Evolutionary conservation across 2,888 invertebrate species (phyloP).

Genomic region (Neocrepidodera transversa): DNA sequence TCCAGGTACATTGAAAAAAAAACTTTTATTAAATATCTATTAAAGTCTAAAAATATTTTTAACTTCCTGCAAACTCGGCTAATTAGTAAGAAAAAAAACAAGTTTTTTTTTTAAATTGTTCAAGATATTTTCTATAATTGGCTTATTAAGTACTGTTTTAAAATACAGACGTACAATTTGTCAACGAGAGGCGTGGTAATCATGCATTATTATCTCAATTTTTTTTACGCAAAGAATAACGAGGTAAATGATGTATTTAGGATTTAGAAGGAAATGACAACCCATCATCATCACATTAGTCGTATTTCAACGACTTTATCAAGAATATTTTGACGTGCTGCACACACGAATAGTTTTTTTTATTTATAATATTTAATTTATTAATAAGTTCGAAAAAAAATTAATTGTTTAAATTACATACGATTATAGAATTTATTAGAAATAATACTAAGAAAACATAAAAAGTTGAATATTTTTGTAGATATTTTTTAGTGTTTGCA

Average conservation of each 20-base stretch:
- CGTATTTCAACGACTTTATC: slow-evolving; percentile 15
- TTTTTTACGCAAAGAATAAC: slow-evolving; percentile 14
- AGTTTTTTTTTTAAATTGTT: no score
- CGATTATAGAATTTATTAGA: no score
- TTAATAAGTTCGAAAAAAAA: no score
- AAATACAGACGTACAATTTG: slow-evolving; percentile 19
- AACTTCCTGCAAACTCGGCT: no score
- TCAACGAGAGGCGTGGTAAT: slow-evolving; percentile 17
- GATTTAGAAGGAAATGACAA: slow-evolving; percentile 18
- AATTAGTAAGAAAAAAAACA: no score
- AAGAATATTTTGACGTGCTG: neutral
- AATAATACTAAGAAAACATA: no score
- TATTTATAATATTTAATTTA: neutral
- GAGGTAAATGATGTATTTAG: slow-evolving; percentile 21
- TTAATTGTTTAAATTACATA: no score
- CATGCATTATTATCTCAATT: slow-evolving; percentile 18
- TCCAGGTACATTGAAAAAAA: no score
- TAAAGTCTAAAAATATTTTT: no score
- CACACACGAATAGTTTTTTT: neutral
- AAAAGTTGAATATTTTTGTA: no score
- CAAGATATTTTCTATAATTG: slow-evolving; percentile 2
- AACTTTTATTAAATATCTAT: no score
- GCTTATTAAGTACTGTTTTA: slow-evolving; percentile 15
- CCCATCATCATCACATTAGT: slow-evolving; percentile 22
- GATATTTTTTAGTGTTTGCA: no score